Evolutionary conservation across 1,140 invertebrate genomes (phyloP).

Genomic region (Adelges cooleyi): DNA sequence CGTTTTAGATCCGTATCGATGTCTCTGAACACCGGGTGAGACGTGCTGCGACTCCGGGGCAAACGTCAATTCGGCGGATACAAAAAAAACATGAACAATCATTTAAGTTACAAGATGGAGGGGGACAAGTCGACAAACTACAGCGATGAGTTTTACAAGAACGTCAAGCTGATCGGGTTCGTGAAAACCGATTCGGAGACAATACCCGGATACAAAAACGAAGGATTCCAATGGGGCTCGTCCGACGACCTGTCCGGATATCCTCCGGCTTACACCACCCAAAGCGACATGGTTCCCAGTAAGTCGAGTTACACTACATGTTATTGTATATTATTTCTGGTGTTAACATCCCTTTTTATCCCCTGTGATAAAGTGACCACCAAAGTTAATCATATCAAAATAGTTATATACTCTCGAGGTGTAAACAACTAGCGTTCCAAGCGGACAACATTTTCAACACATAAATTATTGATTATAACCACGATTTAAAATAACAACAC

Average conservation of each 20-base stretch:
- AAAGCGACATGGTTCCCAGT: not conserved
- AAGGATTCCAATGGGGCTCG: constrained; percentile 6
- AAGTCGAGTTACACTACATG: too few species aligned
- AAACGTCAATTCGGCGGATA: not conserved
- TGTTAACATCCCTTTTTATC: too few species aligned
- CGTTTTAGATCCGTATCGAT: not conserved
- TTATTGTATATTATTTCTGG: too few species aligned
- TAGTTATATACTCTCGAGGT: too few species aligned
- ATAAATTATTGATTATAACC: too few species aligned
- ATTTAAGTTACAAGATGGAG: constrained; percentile 25
- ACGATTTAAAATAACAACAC: too few species aligned
- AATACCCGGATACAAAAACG: not conserved
- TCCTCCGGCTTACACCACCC: not conserved
- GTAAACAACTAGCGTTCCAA: too few species aligned
- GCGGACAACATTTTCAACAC: too few species aligned
- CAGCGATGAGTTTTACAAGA: constrained; percentile 14
- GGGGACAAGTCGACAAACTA: not conserved
- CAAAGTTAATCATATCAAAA: too few species aligned
- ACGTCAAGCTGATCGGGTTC: constrained; percentile 1
- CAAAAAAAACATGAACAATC: not conserved
- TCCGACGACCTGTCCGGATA: not conserved
- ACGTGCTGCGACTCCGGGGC: not conserved
- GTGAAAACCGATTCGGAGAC: constrained; percentile 12
- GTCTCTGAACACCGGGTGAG: not conserved
- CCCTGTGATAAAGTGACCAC: too few species aligned